phyloP scores from a whole-genome alignment of 2,888 invertebrate species.

The Chaetogeoica ovagalla region DNA sequence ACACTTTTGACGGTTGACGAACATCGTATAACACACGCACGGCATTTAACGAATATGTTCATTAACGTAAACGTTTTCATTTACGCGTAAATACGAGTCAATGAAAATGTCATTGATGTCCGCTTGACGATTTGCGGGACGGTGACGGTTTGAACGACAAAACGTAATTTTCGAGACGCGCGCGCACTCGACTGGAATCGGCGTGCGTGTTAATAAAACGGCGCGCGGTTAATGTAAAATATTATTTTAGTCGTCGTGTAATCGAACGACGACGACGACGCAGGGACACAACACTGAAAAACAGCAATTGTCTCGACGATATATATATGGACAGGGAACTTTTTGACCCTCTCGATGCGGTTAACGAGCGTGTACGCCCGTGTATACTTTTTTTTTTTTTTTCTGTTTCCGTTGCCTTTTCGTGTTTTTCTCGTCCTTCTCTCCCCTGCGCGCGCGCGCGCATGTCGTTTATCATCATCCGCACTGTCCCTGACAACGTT shows the following conservation, averaged over 20 bases:
- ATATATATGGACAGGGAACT: slow-evolving; percentile 33
- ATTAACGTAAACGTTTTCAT: too few species aligned
- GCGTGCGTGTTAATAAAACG: not conserved
- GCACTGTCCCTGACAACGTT: slow-evolving; percentile 49
- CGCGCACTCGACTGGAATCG: too few species aligned
- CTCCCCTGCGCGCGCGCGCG: not conserved
- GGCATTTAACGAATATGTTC: too few species aligned
- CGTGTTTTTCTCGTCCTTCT: slow-evolving; percentile 20
- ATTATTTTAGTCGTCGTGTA: slow-evolving; percentile 28
- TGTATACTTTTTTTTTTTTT: not conserved
- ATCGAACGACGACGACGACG: slow-evolving; percentile 36
- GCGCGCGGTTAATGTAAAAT: not conserved
- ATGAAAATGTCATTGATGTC: too few species aligned
- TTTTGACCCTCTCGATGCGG: slow-evolving; percentile 48
- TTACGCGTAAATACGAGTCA: too few species aligned
- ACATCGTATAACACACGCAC: too few species aligned
- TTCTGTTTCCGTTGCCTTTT: slow-evolving; percentile 26
- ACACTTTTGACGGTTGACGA: too few species aligned
- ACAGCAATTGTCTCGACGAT: slow-evolving; percentile 48
- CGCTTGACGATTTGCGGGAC: too few species aligned
- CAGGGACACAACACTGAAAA: slow-evolving; percentile 30
- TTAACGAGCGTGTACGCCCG: slow-evolving; percentile 43
- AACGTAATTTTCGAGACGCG: too few species aligned
- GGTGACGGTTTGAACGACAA: too few species aligned
- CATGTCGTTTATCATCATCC: slow-evolving; percentile 47